These are phyloP conservation scores for Ernsta delagoae DNA, from an alignment of 2,888 invertebrate species.

Conservation along the genomic window DNA sequence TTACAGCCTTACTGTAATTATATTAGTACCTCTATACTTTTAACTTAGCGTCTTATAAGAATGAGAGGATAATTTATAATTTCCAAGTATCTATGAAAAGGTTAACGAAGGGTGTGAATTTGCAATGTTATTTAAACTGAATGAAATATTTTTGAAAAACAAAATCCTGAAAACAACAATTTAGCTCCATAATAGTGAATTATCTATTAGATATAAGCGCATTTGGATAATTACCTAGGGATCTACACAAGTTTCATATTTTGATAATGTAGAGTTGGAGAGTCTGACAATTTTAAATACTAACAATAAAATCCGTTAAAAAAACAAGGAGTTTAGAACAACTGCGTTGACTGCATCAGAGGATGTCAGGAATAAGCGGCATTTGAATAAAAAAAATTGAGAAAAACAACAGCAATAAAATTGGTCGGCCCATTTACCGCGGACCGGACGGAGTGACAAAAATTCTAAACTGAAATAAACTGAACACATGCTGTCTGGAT, in stretches of 20 bases:
- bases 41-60: conserved; percentile 4
- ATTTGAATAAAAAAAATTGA: conserved; percentile 49
- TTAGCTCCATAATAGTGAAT: no score
- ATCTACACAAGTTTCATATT: no score
- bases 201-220: no score
- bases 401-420: conserved; percentile 70
- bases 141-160: no score
- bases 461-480: conserved; percentile 82
- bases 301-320: not conserved
- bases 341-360: conserved; percentile 41
- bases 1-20: not conserved
- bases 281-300: no score
- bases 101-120: no score
- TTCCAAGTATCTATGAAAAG: no score
- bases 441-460: conserved; percentile 84
- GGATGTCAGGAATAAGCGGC: conserved; percentile 70
- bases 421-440: conserved; percentile 82
- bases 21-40: no score
- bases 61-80: not conserved
- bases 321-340: not conserved
- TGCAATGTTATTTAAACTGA: no score
- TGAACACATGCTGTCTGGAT: conserved; percentile 75
- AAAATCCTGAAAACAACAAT: no score
- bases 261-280: not conserved
- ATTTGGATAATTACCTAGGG: no score